Evolutionary conservation across 2,113 vertebrate genomes (phyloP).

Genomic region (Emydura subglobosa): DNA sequence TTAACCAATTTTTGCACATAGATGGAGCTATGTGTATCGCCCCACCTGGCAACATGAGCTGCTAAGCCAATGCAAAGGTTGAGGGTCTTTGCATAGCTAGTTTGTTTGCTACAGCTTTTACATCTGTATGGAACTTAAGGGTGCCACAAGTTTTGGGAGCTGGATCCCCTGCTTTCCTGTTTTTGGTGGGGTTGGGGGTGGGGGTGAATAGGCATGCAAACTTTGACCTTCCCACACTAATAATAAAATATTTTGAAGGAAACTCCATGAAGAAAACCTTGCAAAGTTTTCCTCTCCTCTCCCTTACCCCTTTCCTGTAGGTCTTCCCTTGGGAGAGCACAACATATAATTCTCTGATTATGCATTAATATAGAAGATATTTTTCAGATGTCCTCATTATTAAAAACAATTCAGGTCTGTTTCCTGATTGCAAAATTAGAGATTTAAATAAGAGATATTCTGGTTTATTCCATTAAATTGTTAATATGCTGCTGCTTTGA

Average conservation of each 20-base stretch:
- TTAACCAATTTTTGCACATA: neutral
- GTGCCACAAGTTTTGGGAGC: neutral
- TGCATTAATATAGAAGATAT: neutral
- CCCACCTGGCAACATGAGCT: neutral
- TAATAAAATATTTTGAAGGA: neutral
- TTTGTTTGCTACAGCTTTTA: neutral
- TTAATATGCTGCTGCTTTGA: neutral
- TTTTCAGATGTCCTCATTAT: neutral
- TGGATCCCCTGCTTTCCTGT: neutral
- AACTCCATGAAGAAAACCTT: neutral
- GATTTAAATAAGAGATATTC: neutral
- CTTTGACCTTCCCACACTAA: neutral
- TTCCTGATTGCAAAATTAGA: neutral
- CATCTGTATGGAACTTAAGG: neutral
- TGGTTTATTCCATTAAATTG: neutral
- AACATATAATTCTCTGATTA: neutral
- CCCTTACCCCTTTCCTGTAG: neutral
- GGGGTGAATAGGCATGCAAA: neutral
- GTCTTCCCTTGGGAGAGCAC: neutral
- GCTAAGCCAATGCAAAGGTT: neutral
- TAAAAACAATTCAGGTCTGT: neutral
- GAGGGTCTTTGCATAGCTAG: neutral
- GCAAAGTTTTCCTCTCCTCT: neutral
- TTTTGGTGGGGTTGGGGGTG: neutral
- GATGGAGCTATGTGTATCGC: neutral